Evolutionary conservation across 2,113 vertebrate species (phyloP).

Genomic region (Poeciliopsis turrubarensis): DNA sequence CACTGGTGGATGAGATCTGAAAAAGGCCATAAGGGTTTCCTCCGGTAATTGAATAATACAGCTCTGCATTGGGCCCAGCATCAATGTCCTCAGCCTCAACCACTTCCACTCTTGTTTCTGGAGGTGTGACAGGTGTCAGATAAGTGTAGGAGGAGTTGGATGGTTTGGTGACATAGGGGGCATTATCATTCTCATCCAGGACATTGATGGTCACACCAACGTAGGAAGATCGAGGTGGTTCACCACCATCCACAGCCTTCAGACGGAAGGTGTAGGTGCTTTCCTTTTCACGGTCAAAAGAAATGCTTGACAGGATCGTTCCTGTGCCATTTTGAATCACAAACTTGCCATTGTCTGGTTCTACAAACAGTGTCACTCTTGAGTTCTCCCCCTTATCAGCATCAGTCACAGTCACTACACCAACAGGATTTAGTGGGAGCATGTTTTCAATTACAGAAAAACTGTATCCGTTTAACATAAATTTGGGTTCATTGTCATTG

Average conservation of each 20-base stretch:
- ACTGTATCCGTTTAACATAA: constrained; percentile 95
- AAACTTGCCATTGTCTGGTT: constrained; percentile 95
- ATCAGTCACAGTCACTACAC: constrained; percentile 95
- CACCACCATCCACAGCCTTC: constrained; percentile 90
- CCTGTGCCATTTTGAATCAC: constrained; percentile 96
- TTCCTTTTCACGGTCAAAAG: constrained; percentile 95
- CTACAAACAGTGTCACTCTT: constrained; percentile 86
- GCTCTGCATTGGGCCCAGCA: constrained; percentile 87
- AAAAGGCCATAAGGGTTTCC: constrained; percentile 95
- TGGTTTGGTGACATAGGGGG: constrained; percentile 92
- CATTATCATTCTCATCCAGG: constrained; percentile 96
- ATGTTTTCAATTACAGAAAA: constrained; percentile 97
- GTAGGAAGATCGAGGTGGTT: constrained; percentile 91
- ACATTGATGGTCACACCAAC: constrained; percentile 97
- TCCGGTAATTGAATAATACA: constrained; percentile 88
- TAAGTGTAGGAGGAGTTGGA: constrained; percentile 93
- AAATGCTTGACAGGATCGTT: constrained; percentile 95
- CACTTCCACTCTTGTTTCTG: constrained; percentile 87
- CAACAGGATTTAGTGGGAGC: constrained; percentile 91
- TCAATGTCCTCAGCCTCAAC: constrained; percentile 96
- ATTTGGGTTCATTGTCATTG: constrained; percentile 97
- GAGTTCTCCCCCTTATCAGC: constrained; percentile 94
- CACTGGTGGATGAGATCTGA: constrained; percentile 87
- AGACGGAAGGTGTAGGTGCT: constrained; percentile 96
- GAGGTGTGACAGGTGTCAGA: constrained; percentile 84